Evolutionary conservation across 2,113 vertebrate genomes (phyloP).

Genomic region (Neogobius melanostomus): DNA sequence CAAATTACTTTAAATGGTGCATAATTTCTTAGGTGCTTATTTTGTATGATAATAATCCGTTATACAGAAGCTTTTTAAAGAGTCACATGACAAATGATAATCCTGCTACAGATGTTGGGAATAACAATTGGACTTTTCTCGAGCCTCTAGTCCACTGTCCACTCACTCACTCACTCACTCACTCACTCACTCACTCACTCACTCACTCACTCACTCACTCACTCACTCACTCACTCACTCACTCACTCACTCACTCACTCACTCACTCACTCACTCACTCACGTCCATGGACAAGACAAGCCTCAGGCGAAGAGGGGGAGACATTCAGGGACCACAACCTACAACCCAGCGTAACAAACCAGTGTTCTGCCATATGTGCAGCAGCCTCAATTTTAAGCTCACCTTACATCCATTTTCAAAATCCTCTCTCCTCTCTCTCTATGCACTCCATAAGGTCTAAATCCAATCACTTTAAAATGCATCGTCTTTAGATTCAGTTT

Average conservation of each 20-base stretch:
- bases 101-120: not conserved
- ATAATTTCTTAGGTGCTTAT: conserved; percentile 26
- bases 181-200: too few species aligned
- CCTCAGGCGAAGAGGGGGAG: too few species aligned
- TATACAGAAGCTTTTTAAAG: not conserved
- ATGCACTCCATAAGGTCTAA: conserved; percentile 3
- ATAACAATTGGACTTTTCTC: not conserved
- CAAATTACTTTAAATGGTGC: conserved; percentile 17
- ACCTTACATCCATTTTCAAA: not conserved
- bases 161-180: too few species aligned
- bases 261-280: too few species aligned
- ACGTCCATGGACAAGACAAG: too few species aligned
- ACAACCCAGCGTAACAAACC: too few species aligned
- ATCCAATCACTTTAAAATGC: not conserved
- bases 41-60: not conserved
- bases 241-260: too few species aligned
- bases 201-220: too few species aligned
- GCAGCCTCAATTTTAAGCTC: not conserved
- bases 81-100: not conserved
- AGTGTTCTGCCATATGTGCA: too few species aligned
- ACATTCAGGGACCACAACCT: too few species aligned
- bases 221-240: too few species aligned
- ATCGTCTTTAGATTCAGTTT: not conserved
- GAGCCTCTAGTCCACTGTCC: not conserved
- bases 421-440: not conserved